phyloP scores from a whole-genome alignment of 2,888 invertebrate genomes.

The Calameuta idolon region DNA sequence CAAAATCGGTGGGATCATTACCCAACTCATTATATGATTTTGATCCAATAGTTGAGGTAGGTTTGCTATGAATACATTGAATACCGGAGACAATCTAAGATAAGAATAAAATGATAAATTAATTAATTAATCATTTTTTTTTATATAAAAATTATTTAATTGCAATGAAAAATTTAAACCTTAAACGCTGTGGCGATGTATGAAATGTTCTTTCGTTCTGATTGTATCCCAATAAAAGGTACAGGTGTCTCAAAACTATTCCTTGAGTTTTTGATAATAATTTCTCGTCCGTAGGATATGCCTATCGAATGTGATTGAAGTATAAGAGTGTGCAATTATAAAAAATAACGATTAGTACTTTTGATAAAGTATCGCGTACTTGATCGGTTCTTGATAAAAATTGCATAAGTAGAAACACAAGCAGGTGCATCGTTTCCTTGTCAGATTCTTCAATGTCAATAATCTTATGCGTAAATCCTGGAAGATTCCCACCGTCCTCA shows the following conservation, averaged over 20 bases:
- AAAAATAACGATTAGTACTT: neutral
- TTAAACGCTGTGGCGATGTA: constrained; percentile 86
- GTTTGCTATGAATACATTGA: constrained; percentile 95
- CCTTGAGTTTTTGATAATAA: constrained; percentile 82
- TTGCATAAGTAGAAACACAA: constrained; percentile 97
- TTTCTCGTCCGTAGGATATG: constrained; percentile 90
- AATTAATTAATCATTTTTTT: constrained; percentile 1
- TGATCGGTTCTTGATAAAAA: constrained; percentile 87
- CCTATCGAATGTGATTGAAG: constrained; percentile 65
- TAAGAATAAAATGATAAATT: constrained; percentile 5
- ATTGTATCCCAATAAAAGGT: constrained; percentile 93
- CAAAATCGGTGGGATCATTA: constrained; percentile 87
- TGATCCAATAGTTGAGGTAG: constrained; percentile 95
- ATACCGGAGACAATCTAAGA: constrained; percentile 87
- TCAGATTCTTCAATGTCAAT: constrained; percentile 96
- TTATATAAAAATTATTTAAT: neutral
- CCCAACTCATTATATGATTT: constrained; percentile 93
- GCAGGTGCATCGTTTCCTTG: constrained; percentile 92
- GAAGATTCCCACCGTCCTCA: constrained; percentile 78
- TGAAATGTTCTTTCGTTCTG: constrained; percentile 91
- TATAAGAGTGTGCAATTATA: neutral
- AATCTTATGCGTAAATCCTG: constrained; percentile 84
- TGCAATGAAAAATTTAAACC: constrained; percentile 69
- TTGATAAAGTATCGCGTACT: constrained; percentile 50
- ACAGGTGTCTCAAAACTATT: constrained; percentile 91